Evolutionary conservation across 2,888 invertebrate genomes (phyloP), one percentile per base, ranked within the genome.

Genomic region (Mechanitis mazaeus): DNA sequence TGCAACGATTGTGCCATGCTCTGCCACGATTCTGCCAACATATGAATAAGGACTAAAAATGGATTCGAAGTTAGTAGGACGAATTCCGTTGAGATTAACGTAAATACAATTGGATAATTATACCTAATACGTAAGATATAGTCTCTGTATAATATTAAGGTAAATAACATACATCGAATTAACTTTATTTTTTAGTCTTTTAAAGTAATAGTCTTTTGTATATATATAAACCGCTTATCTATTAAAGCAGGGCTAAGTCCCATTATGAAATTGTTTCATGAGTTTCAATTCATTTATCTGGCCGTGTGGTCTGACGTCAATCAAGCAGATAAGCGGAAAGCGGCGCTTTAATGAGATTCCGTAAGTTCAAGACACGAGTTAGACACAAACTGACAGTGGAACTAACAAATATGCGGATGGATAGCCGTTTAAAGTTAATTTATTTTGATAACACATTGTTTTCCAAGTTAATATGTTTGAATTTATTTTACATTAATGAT

Each of bases 321-420:
- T 66, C 64, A 64, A 58, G 46, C 33, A 61, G 66, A 64, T 64
- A 66, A 55, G 60, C 57, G 60, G 63, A 50, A 54, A 45, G 63
- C 35, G 56, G 47, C 33, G 45, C 54, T 55, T 31, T 66, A 64
- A 64, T 64, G 61, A 65, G 64, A 65, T 65, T 65, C 64, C 58
- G 45, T 33, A 65, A 65, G 45, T 65, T 60, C 11, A 31, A 59
- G 58, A 54, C 20, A 47, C 54, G 33, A 59, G 64, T 61, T 64
- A 46, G 54, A 57, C 55, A 50, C 45, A 33, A 60, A 53, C 64
- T 56, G 61, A 65, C 65, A 57, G 64, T 31, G 55, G 6, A 33
- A 33, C 31, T 50, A 50, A 31, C 50, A 59, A 59, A 54, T 47
- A 59, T 59, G 35, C 47, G 54, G 35, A 28, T 55, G 45, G 20